phyloP scores from a whole-genome alignment of 2,797 vertebrate genomes.

The Myotis myotis region DNA sequence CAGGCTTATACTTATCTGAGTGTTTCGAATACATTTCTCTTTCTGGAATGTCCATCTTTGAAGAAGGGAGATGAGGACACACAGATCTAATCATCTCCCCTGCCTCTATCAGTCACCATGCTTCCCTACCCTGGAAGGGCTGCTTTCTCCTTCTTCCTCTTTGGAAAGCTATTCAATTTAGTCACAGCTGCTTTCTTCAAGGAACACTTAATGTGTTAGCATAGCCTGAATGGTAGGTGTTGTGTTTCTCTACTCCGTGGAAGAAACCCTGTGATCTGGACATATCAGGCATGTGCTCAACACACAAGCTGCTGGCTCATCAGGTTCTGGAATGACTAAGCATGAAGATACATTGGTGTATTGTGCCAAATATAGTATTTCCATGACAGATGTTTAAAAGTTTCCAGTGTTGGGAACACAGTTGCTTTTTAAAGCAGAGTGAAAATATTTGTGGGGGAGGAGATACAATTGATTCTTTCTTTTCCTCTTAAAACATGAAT shows the following conservation, averaged over 20 bases:
- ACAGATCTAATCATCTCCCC: not conserved
- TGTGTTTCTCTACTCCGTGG: not conserved
- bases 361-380: not conserved
- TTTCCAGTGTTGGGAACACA: not conserved
- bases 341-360: not conserved
- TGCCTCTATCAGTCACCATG: not conserved
- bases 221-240: not conserved
- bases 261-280: not conserved
- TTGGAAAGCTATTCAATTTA: not conserved
- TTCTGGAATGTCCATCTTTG: not conserved
- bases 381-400: not conserved
- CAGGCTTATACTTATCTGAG: not conserved
- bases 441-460: not conserved
- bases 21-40: not conserved
- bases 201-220: not conserved
- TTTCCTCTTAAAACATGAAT: constrained; percentile 15
- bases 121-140: not conserved
- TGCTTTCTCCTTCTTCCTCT: not conserved
- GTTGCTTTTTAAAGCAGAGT: constrained; percentile 11
- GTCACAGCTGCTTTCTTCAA: constrained; percentile 18
- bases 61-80: not conserved
- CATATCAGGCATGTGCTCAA: not conserved
- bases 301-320: not conserved
- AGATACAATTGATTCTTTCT: not conserved
- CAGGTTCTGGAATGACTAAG: not conserved